Base-by-base conservation (phyloP, 2,113 vertebrate genomes). In the Dermatemys mawii region DNA sequence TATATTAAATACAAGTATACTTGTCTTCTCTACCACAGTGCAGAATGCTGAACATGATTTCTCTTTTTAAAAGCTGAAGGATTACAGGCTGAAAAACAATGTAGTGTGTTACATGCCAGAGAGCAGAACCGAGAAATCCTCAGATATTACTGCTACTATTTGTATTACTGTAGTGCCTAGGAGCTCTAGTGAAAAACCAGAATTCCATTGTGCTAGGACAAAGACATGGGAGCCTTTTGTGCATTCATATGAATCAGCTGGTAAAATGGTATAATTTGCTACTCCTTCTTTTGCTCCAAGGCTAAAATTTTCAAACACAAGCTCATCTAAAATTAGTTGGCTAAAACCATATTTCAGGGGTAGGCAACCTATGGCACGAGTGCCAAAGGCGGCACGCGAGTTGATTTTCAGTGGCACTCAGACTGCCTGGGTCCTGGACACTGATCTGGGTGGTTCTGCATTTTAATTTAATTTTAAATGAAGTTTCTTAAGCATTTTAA, bases 71-170 rank as follows among this genome's bases (percentile, higher is more conserved):
- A 84, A 91, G 35, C 60, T 32, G 27, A 17, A 90, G 27, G 1
- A 60, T 75, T 91, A 48, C 90, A 95, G 89, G 35, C 16, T 70
- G 55, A 78, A 81, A 86, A 96, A 0, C 8, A 41, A 91, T 81
- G 38, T 83, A 6, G 17, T 89, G 38, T 79, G 91, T 27, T 86
- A 44, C 49, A 27, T n/a, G 75, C 70, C 90, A 84, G 78, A 44
- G 76, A 50, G 78, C 75, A 95, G 90, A 86, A 67, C 50, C 75
- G 81, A 81, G 79, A 86, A 95, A 95, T 83, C 21, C 48, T 92
- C 21, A 44, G 79, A 60, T 87, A 19, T 1, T 84, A 73, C 11
- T 35, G n/a, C 19, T 73, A 73, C 19, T 73, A 9, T 93, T 93
- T 91, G 6, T 73, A 41, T 73, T 41, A 73, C 22, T 41, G 22